phyloP scores from a whole-genome alignment of 1,140 invertebrate genomes.

The Aplysia californica region DNA sequence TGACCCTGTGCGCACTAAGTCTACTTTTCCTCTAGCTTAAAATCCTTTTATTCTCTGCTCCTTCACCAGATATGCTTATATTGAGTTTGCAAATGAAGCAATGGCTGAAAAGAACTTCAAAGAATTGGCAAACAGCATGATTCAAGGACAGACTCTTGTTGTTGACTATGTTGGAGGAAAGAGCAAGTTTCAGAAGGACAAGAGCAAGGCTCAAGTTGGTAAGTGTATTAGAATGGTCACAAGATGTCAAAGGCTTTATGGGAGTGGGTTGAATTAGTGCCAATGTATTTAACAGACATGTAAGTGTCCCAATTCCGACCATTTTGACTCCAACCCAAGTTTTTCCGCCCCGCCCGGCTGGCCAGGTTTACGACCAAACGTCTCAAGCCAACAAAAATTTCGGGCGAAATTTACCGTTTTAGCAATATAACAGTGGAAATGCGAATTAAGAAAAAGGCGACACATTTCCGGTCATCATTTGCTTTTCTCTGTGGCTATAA shows the following conservation, averaged over 20 bases:
- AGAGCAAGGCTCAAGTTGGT: conserved; percentile 13
- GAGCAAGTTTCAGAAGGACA: conserved; percentile 10
- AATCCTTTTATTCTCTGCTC: not conserved
- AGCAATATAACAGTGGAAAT: no score
- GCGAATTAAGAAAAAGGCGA: no score
- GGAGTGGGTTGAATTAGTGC: not conserved
- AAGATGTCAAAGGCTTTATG: not conserved
- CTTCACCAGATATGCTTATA: conserved; percentile 33
- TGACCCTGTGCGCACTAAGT: not conserved
- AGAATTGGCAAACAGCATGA: not conserved
- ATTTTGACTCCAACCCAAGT: not conserved
- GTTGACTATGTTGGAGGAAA: conserved; percentile 39
- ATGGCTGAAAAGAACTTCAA: conserved; percentile 37
- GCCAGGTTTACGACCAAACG: not conserved
- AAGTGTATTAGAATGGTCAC: not conserved
- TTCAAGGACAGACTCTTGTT: conserved; percentile 17
- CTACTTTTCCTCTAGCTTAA: not conserved
- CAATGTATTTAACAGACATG: not conserved
- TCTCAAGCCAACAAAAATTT: not conserved
- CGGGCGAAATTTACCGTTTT: no score
- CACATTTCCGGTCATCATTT: no score
- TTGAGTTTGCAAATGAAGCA: conserved; percentile 35
- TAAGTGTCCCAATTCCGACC: not conserved
- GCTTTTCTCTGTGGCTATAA: no score
- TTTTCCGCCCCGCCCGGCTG: not conserved